Base-by-base conservation (phyloP, 2,113 vertebrate species). In the Calyptomena viridis region DNA sequence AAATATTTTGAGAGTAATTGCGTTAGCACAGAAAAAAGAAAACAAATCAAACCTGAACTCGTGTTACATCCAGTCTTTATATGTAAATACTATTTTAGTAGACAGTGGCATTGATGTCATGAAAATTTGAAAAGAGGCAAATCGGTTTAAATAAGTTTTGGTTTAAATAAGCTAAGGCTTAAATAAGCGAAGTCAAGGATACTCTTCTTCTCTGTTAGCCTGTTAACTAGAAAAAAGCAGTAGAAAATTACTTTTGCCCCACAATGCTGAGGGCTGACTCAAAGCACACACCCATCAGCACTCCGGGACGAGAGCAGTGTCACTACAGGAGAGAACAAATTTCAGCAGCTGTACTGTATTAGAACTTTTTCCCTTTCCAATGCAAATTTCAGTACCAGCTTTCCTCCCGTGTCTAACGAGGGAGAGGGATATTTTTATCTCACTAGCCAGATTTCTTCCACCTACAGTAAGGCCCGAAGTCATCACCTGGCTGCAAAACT, bases 1-100 rank as follows among this genome's bases (percentile, higher is more conserved):
- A 95, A 95, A 95, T 89, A 62, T 73, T 96, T 92, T 83, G 50
- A 83, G 47, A 46, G 56, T 93, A 85, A 82, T 90, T 73, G 73
- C 75, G 90, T 78, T 76, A 95, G 15, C 95, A 91, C 73, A 76
- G 49, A 72, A 94, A 59, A 93, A 88, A 87, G 31, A 44, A 90
- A 94, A 76, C 20, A 84, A 92, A 80, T 94, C 81, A 92, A 73
- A 80, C 49, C 74, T 39, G n/a, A 90, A 92, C 6, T 84, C 33
- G 68, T 37, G 31, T 87, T 89, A 92, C 8, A 56, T 92, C 60
- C 73, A 55, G 53, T 87, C 81, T 89, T 49, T 21, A 46, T 56
- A 93, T 56, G 59, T 40, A 95, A 93, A 84, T 60, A 59, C 5
- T 37, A 23, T 47, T 63, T 56, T 49, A 84, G 46, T 33, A 96